These are phyloP conservation scores for Paguma larvata DNA, from an alignment of 2,797 vertebrate species.

Conservation along the genomic window DNA sequence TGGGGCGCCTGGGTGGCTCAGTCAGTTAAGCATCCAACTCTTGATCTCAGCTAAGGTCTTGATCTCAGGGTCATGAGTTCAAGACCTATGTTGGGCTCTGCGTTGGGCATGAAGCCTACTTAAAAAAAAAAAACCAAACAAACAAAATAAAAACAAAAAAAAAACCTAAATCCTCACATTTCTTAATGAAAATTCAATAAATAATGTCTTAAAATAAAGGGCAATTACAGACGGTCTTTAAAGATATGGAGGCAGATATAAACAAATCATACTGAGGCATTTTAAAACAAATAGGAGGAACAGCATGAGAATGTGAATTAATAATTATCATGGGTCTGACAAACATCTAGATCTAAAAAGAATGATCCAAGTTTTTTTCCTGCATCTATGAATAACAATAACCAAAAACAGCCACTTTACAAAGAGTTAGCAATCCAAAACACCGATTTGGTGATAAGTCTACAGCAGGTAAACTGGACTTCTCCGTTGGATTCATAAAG, in stretches of 20 bases:
- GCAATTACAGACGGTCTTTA: background rate
- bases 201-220: background rate
- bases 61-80: too few species aligned
- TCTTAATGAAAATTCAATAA: background rate
- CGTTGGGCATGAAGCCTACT: too few species aligned
- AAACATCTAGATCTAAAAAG: background rate
- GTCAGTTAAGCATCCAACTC: too few species aligned
- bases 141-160: too few species aligned
- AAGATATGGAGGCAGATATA: background rate
- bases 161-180: background rate
- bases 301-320: background rate
- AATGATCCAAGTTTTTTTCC: background rate
- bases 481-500: conserved; percentile 62
- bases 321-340: background rate
- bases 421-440: background rate
- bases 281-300: background rate
- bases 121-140: too few species aligned
- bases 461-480: background rate
- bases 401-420: background rate
- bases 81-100: too few species aligned
- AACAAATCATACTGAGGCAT: background rate
- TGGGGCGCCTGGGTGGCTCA: too few species aligned
- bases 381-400: background rate
- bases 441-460: conserved; percentile 57
- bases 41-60: too few species aligned